Base-by-base conservation (phyloP, 2,888 invertebrate species). In the Mythimna pallens region DNA sequence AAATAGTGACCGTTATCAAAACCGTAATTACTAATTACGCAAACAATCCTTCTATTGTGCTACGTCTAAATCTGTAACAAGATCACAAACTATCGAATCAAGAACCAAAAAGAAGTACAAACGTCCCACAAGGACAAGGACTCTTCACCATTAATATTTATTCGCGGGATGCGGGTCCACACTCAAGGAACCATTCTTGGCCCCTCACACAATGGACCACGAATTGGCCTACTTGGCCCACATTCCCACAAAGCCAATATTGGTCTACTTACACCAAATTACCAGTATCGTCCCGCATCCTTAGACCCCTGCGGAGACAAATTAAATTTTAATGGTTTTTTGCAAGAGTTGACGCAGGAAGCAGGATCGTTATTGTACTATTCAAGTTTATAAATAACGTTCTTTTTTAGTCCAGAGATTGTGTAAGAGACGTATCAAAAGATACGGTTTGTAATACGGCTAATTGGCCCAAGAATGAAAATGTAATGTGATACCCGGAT, bases 241-340 rank as follows among this genome's bases (percentile, higher is more conserved):
- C 54, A 83, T 86, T 80, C 85, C 83, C 83, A 87, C 91, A 87
- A 83, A 77, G 82, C 84, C 66, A 76, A 78, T 75, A 83, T 82
- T 78, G 84, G 84, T 76, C 76, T 86, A 87, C 86, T 86, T 86
- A 77, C 83, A 78, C 92, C 93, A 94, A 96, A 96, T 96, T 95
- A 94, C 94, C 95, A 91, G 89, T 93, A 93, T 94, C 88, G 87
- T 91, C 96, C 96, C 95, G 96, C 95, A 96, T 96, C 93, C 92
- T 93, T 91, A 89, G 85, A 87, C 91, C 93, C 93, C 94, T 86
- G 93, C 86, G 81, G 92, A 81, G 82, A 89, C 87, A 88, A 91
- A 92, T 92, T 92, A 88, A 91, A 89, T 82, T 76, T 81, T 77
- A 82, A 86, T 78, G 70, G 81, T 86, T 90, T 88, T 90, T 92